Evolutionary conservation across 2,888 invertebrate genomes (phyloP), one percentile per base, ranked within the genome.

Genomic region (Ophraella communa): DNA sequence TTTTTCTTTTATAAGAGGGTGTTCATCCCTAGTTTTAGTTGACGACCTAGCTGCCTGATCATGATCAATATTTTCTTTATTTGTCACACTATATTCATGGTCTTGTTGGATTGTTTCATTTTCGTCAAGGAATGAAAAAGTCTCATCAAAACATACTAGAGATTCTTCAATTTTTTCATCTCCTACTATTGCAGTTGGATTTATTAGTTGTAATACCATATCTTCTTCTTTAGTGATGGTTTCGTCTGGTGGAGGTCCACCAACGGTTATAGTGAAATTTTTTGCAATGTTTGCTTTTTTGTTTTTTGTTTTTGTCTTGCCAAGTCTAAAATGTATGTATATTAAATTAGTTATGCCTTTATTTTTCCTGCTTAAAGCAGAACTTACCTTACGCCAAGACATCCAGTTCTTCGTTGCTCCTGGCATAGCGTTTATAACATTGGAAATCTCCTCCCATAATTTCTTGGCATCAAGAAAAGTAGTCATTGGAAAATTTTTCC

Each of bases 391-490:
- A 2, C 53, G 33, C 53, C 53, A 53, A 53, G 33, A 33, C 20
- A 33, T 53, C 53, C 53, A 53, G 33, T 53, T 35, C 27, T 17
- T 53, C 33, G 35, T 14, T 10, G 18, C 53, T 33, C 53, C 53
- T 20, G 53, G 53, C 53, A 53, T 53, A 4, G 27, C 18, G 33
- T 53, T 53, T 4, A 53, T 8, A 5, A 53, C 33, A 11, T 27
- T 35, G 7, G 27, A 11, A 33, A 53, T 17, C n/a, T 53, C 33
- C 35, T 33, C 33, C 53, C 53, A 53, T 53, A 33, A 33, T 5
- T 14, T n/a, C 20, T 18, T 21, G 14, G 33, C 35, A 53, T 53
- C 53, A 33, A 33, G 33, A 10, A 18, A 33, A 53, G 17, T 17
- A 20, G 11, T 35, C 17, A 35, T 20, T 53, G 1, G 30, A 33